These are phyloP conservation scores for Penaeus indicus DNA, from an alignment of 1,140 invertebrate genomes.

Conservation along the genomic window DNA sequence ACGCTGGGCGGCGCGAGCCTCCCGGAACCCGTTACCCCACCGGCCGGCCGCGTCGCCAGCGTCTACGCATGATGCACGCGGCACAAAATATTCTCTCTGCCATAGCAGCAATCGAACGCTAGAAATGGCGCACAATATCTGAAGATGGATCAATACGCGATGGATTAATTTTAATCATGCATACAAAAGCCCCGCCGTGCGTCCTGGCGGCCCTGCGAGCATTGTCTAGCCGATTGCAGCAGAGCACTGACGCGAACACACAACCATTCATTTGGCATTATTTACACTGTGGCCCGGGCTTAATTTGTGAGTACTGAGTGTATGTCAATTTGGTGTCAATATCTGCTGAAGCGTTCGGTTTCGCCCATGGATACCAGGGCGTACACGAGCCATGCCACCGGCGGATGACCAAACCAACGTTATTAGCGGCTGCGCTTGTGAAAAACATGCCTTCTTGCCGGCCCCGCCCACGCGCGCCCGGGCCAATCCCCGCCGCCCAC, in stretches of 20 bases:
- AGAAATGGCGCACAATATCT: too few relatives aligned
- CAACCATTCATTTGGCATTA: constrained; percentile 63
- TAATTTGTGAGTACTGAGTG: constrained; percentile 64
- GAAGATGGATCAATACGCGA: constrained; percentile 45
- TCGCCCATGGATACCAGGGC: constrained; percentile 57
- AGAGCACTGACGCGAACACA: constrained; percentile 60
- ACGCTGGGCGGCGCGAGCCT: not conserved
- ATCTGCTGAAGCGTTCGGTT: constrained; percentile 63
- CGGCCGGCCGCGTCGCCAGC: too few relatives aligned
- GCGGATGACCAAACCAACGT: constrained; percentile 36
- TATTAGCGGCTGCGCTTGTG: constrained; percentile 53
- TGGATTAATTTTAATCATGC: constrained; percentile 52
- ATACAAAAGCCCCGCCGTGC: constrained; percentile 46
- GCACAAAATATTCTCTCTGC: too few relatives aligned
- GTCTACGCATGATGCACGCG: too few relatives aligned
- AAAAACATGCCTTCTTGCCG: constrained; percentile 50
- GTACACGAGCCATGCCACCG: constrained; percentile 44
- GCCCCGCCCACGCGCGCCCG: constrained; percentile 31
- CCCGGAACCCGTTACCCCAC: too few relatives aligned
- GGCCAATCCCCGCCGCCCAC: constrained; percentile 36
- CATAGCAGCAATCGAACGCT: too few relatives aligned
- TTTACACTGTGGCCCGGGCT: constrained; percentile 61
- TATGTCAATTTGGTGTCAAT: constrained; percentile 65
- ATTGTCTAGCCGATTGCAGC: constrained; percentile 59
- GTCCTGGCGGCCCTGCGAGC: constrained; percentile 32